Base-by-base conservation (phyloP, 2,113 vertebrate genomes). In the Bufo bufo region DNA sequence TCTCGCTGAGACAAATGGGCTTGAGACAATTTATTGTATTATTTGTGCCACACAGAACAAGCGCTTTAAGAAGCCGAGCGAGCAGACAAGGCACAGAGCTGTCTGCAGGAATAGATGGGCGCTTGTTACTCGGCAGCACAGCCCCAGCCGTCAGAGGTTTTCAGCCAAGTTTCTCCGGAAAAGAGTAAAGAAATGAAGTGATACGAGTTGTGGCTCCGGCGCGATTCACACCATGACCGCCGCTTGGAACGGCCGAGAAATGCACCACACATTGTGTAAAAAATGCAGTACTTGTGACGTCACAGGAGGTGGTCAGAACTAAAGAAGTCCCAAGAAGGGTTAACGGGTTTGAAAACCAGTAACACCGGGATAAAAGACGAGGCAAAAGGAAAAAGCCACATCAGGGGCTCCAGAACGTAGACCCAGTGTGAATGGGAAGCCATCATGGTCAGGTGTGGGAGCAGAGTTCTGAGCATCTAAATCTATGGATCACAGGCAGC, bases 1-100 rank as follows among this genome's bases (percentile, higher is more conserved):
- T 96, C 94, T 96, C 94, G 93, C 93, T 93, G 94, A 96, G 95
- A 95, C 93, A 95, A 95, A 96, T 94, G 95, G 93, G 93, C 93
- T 94, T 94, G 95, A 95, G 95, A 93, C 93, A 94, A 96, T 95
- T 95, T 95, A 95, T 95, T 95, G 93, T 95, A 95, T 95, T 95
- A 96, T 95, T 95, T 94, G 95, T 95, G 94, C 94, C 93, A 95
- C 94, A 94, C 92, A 95, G 96, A 95, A 94, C 94, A 95, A 94
- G 33, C 33, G 33, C 33, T 33, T 33, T 33, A 33, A 33, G 94
- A 94, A 95, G 96, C 96, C 94, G 87, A 93, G 95, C 95, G 97
- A 95, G 93, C 95, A 96, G 95, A 97, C 94, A 95, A 94, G 94
- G 91, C 94, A 95, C 94, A 93, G 94, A 94, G 94, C 94, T 95